These are phyloP conservation scores for Motacilla alba DNA, from an alignment of 2,113 vertebrate genomes.

Conservation along the genomic window DNA sequence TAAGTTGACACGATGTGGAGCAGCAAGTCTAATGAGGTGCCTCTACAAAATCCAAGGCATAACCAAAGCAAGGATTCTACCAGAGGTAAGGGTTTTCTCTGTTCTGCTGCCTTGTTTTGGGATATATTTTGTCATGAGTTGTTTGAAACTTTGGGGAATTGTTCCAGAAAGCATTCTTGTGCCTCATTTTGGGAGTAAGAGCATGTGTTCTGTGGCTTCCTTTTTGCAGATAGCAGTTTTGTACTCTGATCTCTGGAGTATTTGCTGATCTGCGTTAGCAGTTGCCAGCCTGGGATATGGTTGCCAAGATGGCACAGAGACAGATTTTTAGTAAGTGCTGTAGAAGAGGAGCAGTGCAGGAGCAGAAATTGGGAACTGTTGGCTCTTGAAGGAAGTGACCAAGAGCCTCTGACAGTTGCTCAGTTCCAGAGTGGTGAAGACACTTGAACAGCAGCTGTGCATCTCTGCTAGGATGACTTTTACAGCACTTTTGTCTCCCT, in stretches of 20 bases:
- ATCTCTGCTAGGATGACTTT: not conserved
- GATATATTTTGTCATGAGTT: not conserved
- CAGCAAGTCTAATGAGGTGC: constrained; percentile 76
- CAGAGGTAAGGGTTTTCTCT: constrained; percentile 74
- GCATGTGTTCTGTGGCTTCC: not conserved
- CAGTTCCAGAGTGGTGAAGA: not conserved
- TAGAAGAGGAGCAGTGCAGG: not conserved
- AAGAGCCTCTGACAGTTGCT: not conserved
- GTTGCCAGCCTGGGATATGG: not conserved
- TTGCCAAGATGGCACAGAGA: constrained; percentile 16
- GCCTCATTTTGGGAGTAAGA: not conserved
- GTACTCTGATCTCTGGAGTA: not conserved
- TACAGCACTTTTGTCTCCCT: not conserved
- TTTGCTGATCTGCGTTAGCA: constrained; percentile 12
- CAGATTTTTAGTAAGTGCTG: not conserved
- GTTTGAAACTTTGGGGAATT: not conserved
- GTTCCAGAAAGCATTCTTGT: not conserved
- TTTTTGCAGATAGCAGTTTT: not conserved
- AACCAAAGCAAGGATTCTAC: constrained; percentile 70
- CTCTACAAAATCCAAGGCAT: constrained; percentile 68
- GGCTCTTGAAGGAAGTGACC: not conserved
- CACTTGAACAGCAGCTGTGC: not conserved
- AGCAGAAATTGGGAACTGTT: not conserved
- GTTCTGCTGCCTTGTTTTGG: not conserved
- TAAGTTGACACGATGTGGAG: constrained; percentile 84